These are phyloP conservation scores for Sinotaia quadrata DNA, from an alignment of 2,888 invertebrate genomes.

Conservation along the genomic window DNA sequence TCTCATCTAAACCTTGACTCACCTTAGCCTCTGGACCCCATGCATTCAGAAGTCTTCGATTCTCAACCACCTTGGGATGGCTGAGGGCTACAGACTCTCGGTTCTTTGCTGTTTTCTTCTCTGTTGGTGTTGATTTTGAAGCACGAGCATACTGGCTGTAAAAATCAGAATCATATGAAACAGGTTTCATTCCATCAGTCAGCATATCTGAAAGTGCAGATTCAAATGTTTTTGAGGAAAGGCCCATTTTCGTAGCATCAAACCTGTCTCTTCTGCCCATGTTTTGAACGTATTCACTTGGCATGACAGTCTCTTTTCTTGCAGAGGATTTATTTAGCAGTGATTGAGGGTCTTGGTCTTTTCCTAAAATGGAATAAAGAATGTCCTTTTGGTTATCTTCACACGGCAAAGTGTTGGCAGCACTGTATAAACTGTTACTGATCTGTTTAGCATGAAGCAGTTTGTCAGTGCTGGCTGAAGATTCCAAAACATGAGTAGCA, in stretches of 20 bases:
- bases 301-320: slow-evolving; percentile 43
- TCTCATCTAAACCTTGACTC: no score
- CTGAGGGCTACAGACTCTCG: neutral
- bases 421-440: no score
- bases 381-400: no score
- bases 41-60: slow-evolving; percentile 8
- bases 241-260: slow-evolving; percentile 60
- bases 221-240: slow-evolving; percentile 61
- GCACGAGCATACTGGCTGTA: slow-evolving; percentile 60
- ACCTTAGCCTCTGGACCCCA: slow-evolving; percentile 52
- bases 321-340: no score
- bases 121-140: slow-evolving; percentile 28
- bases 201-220: slow-evolving; percentile 59
- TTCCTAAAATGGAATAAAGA: no score
- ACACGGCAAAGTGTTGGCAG: no score
- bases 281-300: slow-evolving; percentile 57
- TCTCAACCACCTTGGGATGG: no score
- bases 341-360: no score
- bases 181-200: slow-evolving; percentile 38
- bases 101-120: neutral
- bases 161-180: slow-evolving; percentile 30
- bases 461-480: no score
- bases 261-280: slow-evolving; percentile 52
- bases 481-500: no score
- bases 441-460: no score